Evolutionary conservation across 2,797 vertebrate species (phyloP), one percentile per base, ranked within the genome.

Genomic region (Helicolenus hilgendorfi): DNA sequence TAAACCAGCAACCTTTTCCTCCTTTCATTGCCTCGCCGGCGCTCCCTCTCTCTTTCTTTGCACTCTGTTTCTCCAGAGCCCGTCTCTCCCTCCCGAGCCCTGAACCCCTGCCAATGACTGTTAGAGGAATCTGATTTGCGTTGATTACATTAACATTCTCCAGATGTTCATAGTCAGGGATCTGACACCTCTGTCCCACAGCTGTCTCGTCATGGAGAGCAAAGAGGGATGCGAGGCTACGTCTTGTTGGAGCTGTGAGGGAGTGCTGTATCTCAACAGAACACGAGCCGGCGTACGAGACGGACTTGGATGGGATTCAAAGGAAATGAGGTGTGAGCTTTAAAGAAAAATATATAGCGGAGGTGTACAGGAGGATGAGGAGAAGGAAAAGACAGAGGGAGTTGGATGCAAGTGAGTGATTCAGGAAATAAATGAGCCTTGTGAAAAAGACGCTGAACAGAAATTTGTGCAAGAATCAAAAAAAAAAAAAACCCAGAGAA

Each of bases 111-210:
- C 94, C 88, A 93, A 26, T 29, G 85, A 78, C 89, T 81, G 77
- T 85, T 86, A 69, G 79, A 91, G 85, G 82, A 93, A 91, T 95
- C 87, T 86, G 92, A 95, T 95, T 92, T 93, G 88, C 26, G 59
- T 84, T 90, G 93, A 96, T 95, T 89, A 73, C 86, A 94, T 95
- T 94, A 95, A 94, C 94, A 84, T 94, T 88, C 92, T 94, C 94
- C 95, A 97, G 95, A 96, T 97, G 96, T 94, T 96, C 84, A 22
- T 74, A 87, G 90, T 76, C 72, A 38, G 88, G 86, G 88, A 93
- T 91, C 82, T 81, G 93, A 96, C 88, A 93, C 93, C 77, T 92
- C 83, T 75, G 86, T 93, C 88, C 87, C 87, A 76, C 90, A 73
- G 87, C 76, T 53, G 85, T 85, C 81, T 89, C 80, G 73, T 93